Percentiles rank a stretch among this genome's conserved stretches.
Conservation (phyloP, 2,888 invertebrate species). For the Papilio protenor region DNA sequence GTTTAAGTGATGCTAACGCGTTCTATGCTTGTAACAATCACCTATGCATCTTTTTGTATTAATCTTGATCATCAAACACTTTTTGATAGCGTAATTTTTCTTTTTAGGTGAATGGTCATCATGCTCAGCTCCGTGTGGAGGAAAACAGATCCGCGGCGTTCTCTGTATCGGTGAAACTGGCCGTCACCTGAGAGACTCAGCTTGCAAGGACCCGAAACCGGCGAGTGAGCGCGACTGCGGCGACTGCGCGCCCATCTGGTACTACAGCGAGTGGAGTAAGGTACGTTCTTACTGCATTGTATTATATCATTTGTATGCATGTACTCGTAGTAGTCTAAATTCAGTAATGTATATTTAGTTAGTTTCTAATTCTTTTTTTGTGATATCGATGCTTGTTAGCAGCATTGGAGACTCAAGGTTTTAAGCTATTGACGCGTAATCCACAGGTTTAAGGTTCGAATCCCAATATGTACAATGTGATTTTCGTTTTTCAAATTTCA, state of each 20-base stretch:
- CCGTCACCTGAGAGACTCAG: slow-evolving; percentile 83
- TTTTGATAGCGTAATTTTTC: slow-evolving; percentile 30
- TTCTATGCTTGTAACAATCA: neutral
- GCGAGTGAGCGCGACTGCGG: slow-evolving; percentile 86
- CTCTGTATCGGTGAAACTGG: slow-evolving; percentile 85
- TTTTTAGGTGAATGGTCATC: slow-evolving; percentile 76
- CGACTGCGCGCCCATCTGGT: slow-evolving; percentile 88
- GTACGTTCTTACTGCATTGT: slow-evolving; percentile 59
- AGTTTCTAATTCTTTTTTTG: neutral
- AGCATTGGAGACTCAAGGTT: too few relatives aligned
- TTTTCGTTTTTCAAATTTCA: too few relatives aligned
- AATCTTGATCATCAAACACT: neutral
- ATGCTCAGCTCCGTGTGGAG: slow-evolving; percentile 82
- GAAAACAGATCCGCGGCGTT: slow-evolving; percentile 87
- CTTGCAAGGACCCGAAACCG: slow-evolving; percentile 87
- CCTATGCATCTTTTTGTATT: neutral
- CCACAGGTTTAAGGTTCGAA: too few relatives aligned
- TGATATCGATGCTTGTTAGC: neutral
- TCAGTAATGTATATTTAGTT: neutral
- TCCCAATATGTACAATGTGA: too few relatives aligned
- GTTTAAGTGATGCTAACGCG: neutral
- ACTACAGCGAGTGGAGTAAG: slow-evolving; percentile 89
- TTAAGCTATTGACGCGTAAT: too few relatives aligned
- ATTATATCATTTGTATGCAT: neutral
- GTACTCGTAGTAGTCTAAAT: too few relatives aligned